These are phyloP conservation scores for Watsonalla binaria DNA, from an alignment of 2,888 invertebrate genomes.

Conservation along the genomic window DNA sequence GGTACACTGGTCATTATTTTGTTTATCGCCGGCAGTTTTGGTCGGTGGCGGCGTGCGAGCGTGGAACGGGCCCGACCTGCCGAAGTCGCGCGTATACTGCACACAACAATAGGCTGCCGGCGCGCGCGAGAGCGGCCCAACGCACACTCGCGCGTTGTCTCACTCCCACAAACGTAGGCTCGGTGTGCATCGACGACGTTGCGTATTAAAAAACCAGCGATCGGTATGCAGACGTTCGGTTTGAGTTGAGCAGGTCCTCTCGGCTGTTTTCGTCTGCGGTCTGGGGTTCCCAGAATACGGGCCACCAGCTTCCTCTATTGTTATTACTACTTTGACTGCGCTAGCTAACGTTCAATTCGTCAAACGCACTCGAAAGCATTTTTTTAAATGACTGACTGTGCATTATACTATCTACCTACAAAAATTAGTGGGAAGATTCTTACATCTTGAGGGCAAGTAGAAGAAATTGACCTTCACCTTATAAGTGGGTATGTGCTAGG, in stretches of 20 bases:
- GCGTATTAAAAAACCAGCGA: constrained; percentile 75
- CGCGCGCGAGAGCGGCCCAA: constrained; percentile 58
- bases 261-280: constrained; percentile 78
- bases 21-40: constrained; percentile 70
- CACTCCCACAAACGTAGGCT: constrained; percentile 44
- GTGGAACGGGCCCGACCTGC: constrained; percentile 46
- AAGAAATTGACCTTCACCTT: too few relatives aligned
- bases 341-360: constrained; percentile 10
- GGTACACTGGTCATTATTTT: constrained; percentile 74
- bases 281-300: constrained; percentile 58
- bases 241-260: constrained; percentile 77
- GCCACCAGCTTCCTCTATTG: constrained; percentile 35
- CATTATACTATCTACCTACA: too few relatives aligned
- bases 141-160: constrained; percentile 40
- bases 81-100: constrained; percentile 68
- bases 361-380: constrained; percentile 3
- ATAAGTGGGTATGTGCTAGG: too few relatives aligned
- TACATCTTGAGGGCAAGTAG: too few relatives aligned
- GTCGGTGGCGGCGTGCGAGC: constrained; percentile 50
- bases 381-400: constrained; percentile 9
- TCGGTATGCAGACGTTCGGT: constrained; percentile 79
- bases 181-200: constrained; percentile 56
- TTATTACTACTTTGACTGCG: constrained; percentile 15
- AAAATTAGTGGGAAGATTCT: too few relatives aligned
- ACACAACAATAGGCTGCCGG: constrained; percentile 58